Base-by-base conservation (phyloP, 1,140 invertebrate species). In the Pygmarrhopalites habei region DNA sequence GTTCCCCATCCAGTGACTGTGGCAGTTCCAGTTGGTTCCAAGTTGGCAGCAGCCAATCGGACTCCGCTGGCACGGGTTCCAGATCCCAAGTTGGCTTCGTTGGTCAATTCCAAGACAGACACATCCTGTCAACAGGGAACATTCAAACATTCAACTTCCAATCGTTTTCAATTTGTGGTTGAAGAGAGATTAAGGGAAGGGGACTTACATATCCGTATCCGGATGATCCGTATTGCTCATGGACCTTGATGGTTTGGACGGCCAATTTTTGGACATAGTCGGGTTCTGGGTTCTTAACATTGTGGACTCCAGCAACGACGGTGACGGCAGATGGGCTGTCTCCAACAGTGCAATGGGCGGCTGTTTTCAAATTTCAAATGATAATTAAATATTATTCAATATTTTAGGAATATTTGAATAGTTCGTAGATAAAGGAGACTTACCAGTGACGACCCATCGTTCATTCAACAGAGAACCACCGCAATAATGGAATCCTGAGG, bases 1-100 rank as follows among this genome's bases (percentile, higher is more conserved):
- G 28, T 28, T n/a, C 57, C 62, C 62, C 62, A 64, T 64, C 62
- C 62, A 55, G 30, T 43, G 17, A 64, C 39, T 10, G 23, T 23
- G 29, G 62, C 49, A 26, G 41, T 29, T 25, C 57, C 62, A 28
- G 32, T 59, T 1, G 46, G 57, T 10, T 57, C 52, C 15, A 35
- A 25, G n/a, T 23, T 28, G 29, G 19, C 29, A 46, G 51, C 41
- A 5, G 62, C 43, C 39, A 51, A 15, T 17, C 32, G 57, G 29
- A 51, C 41, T 7, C 7, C 26, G 32, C 10, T 30, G 21, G 57
- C 21, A 0, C 19, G 7, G 25, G 47, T 49, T 0, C n/a, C 15
- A 12, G 1, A 12, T 15, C 32, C 44, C 14, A 52, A 44, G 1
- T 12, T 41, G 12, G 44, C 21, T 35, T 30, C 47, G 2, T 21